These are phyloP conservation scores for Neodontobutis hainanensis DNA, from an alignment of 2,113 vertebrate species.

Conservation along the genomic window DNA sequence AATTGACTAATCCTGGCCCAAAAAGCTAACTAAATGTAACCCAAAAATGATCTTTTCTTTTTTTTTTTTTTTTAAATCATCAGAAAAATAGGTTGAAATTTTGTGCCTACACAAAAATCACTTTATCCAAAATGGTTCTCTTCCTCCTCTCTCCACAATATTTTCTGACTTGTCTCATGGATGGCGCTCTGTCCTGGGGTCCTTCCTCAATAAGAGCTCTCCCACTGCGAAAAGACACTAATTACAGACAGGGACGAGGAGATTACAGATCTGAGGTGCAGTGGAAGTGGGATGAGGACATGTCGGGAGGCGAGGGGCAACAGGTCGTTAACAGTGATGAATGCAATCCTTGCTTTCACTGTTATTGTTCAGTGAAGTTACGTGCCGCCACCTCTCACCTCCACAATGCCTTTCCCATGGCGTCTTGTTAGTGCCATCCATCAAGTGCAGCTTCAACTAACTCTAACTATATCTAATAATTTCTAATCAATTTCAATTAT, in stretches of 20 bases:
- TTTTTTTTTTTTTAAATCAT: too few relatives aligned
- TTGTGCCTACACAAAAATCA: too few relatives aligned
- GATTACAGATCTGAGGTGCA: constrained; percentile 74
- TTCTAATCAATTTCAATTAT: constrained; percentile 70
- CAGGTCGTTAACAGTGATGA: constrained; percentile 76
- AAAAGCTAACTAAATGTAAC: too few relatives aligned
- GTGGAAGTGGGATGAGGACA: constrained; percentile 64
- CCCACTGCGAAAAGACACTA: constrained; percentile 74
- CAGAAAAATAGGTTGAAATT: too few relatives aligned
- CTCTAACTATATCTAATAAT: constrained; percentile 70
- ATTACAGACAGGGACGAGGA: constrained; percentile 76
- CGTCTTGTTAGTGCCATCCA: constrained; percentile 56
- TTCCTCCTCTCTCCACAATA: not conserved
- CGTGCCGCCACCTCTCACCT: constrained; percentile 39
- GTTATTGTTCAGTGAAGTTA: constrained; percentile 69
- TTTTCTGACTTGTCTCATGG: not conserved
- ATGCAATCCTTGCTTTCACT: constrained; percentile 72
- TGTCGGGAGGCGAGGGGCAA: constrained; percentile 54
- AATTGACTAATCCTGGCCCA: too few relatives aligned
- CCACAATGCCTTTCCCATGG: constrained; percentile 44
- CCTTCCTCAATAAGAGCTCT: constrained; percentile 72
- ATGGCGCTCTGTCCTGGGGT: constrained; percentile 31
- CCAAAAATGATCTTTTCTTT: too few relatives aligned
- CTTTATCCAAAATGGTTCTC: too few relatives aligned
- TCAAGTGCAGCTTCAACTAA: constrained; percentile 65